phyloP scores from a whole-genome alignment of 2,888 invertebrate species.

The Acleris cristana region DNA sequence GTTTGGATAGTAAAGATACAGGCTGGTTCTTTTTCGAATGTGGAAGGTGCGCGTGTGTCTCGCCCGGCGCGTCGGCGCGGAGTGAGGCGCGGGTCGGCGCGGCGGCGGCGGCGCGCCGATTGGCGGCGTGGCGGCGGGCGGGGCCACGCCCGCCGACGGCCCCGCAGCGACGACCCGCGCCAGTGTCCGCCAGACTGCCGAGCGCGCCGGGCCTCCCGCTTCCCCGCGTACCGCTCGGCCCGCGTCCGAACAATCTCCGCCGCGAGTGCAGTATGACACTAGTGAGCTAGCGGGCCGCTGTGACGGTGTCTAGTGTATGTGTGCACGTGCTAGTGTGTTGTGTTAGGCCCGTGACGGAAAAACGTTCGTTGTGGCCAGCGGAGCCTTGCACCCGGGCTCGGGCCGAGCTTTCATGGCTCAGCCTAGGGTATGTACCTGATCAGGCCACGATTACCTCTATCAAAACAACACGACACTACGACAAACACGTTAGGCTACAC shows the following conservation, averaged over 20 bases:
- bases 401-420: conserved; percentile 94
- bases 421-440: conserved; percentile 90
- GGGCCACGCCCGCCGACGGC: conserved; percentile 51
- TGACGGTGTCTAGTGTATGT: conserved; percentile 82
- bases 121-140: conserved; percentile 47
- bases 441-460: not conserved
- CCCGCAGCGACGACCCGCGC: conserved; percentile 64
- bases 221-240: conserved; percentile 83
- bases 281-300: conserved; percentile 83
- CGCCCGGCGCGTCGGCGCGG: conserved; percentile 51
- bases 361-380: conserved; percentile 83
- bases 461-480: conserved; percentile 40
- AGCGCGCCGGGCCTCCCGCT: conserved; percentile 84
- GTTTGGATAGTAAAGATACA: not conserved
- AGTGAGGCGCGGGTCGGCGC: conserved; percentile 51
- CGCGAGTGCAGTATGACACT: conserved; percentile 84
- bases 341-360: conserved; percentile 79
- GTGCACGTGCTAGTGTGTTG: conserved; percentile 81
- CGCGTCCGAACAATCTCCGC: conserved; percentile 70
- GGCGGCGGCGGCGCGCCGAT: conserved; percentile 64
- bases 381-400: conserved; percentile 85
- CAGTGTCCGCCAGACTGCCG: conserved; percentile 83
- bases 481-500: not conserved
- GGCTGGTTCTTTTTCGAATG: too few relatives aligned
- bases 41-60: conserved; percentile 56